Evolutionary conservation across 2,113 vertebrate genomes (phyloP), one percentile per base, ranked within the genome.

Genomic region (Pelusios castaneus): DNA sequence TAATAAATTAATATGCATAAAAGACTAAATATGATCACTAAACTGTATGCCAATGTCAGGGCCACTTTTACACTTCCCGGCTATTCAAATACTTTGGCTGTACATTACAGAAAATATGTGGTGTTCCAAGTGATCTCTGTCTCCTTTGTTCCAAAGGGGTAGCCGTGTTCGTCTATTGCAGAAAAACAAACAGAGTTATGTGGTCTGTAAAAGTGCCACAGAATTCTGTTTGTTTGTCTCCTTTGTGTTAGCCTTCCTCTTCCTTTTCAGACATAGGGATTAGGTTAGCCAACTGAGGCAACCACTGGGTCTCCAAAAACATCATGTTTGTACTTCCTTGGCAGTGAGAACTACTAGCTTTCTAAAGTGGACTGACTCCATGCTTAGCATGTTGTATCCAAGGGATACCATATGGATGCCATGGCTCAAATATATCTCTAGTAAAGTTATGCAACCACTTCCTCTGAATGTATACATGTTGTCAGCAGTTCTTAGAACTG

Each of bases 361-460:
- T 82, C 73, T 84, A 58, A 43, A 43, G 54, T 41, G 51, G 76
- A 84, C 84, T 81, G 52, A 31, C 8, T 38, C 83, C 83, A 38
- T 51, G 19, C 86, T 77, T 55, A 58, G 13, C 11, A 29, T 70
- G 73, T 54, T 89, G 80, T 88, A 29, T 81, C 55, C 82, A 90
- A 91, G 87, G 89, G 76, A 89, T 77, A 21, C 80, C 88, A 82
- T 92, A 47, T 94, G 93, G 89, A 89, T 95, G 54, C 87, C 84
- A 73, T 95, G 85, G 89, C 67, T 91, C 67, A 58, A 2, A 58
- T 3, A 1, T 90, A 94, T 88, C 73, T 82, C 70, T 70, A 89
- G 84, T 92, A 90, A 91, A 96, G 88, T 94, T 95, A 89, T 45
- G 51, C 83, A 95, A 67, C 82, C 47, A 52, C 93, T 95, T 97